Evolutionary conservation across 2,797 vertebrate species (phyloP).

Genomic region (Pseudopleuronectes americanus): DNA sequence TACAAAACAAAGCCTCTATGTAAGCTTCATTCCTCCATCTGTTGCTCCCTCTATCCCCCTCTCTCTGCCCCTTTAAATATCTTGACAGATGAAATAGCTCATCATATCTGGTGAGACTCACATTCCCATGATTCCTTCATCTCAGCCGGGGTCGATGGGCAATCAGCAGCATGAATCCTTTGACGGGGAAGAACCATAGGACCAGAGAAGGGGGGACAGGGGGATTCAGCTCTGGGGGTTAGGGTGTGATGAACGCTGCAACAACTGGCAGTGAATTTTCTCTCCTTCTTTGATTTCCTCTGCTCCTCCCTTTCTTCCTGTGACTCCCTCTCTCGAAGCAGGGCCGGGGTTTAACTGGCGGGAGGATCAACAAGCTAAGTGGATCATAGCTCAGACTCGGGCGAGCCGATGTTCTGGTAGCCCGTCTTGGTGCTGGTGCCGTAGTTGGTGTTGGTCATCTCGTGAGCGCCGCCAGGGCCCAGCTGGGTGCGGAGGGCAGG

Average conservation of each 20-base stretch:
- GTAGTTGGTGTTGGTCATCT: constrained; percentile 95
- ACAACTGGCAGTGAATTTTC: constrained; percentile 55
- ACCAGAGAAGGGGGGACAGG: constrained; percentile 24
- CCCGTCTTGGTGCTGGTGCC: constrained; percentile 93
- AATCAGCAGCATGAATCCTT: constrained; percentile 26
- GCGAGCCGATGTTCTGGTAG: constrained; percentile 87
- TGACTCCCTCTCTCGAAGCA: constrained; percentile 44
- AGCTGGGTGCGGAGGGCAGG: constrained; percentile 93
- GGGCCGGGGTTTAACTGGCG: constrained; percentile 24
- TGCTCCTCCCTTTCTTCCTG: constrained; percentile 34
- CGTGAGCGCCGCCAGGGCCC: constrained; percentile 91
- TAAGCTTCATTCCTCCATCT: constrained; percentile 14
- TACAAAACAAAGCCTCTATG: constrained; percentile 24
- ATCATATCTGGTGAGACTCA: constrained; percentile 23
- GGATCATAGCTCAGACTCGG: constrained; percentile 84
- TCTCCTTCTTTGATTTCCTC: constrained; percentile 56
- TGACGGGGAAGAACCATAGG: constrained; percentile 2
- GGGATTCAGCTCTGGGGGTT: constrained; percentile 61
- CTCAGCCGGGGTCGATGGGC: constrained; percentile 30
- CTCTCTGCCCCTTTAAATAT: constrained; percentile 29
- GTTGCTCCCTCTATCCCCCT: not conserved
- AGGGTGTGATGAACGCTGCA: constrained; percentile 73
- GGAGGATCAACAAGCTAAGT: constrained; percentile 26
- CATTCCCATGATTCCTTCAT: constrained; percentile 42
- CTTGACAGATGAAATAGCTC: constrained; percentile 26